Base-by-base conservation (phyloP, 1,140 invertebrate genomes). In the Zaprionus nigranus region DNA sequence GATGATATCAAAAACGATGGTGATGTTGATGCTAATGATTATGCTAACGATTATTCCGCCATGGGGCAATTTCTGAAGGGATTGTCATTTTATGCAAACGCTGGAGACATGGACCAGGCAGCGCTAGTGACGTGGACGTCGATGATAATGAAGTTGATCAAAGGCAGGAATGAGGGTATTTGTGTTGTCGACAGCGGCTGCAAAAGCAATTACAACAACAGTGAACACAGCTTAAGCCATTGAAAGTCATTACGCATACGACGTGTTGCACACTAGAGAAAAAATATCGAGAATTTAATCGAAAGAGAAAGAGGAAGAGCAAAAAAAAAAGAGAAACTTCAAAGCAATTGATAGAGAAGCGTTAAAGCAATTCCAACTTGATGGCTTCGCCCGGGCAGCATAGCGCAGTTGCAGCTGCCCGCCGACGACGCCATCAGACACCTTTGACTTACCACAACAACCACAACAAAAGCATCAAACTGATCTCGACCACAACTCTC, bases 401-500 rank as follows among this genome's bases (percentile, higher is more conserved):
- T 57, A 78, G 58, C 56, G 65, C 68, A 56, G 53, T 61, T 72
- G 64, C 51, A 30, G 77, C 79, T 73, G 64, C 65, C 72, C 67
- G 63, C 12, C 66, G 74, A 64, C 66, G 65, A 75, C 84, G 80
- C 73, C 83, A 79, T 68, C 83, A 82, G 36, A 57, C 53, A 13
- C n/a, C 68, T 63, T 17, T 62, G 66, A 20, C 51, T 58, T n/a
- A 51, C 58, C 51, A 15, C 54, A 63, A 43, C 34, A 71, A 38
- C 64, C 54, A 54, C 57, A 64, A 9, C 57, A 74, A 6, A 24
- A 66, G 53, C 57, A 73, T 74, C 36, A 86, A 86, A 86, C 73
- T 90, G 82, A 90, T 90, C 76, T 85, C 82, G 46, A 90, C 82
- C 43, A 75, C 79, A 62, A 90, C 84, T 13, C 57, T 90, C 43